Conservation (phyloP, 2,113 vertebrate genomes). For the Tachysurus vachellii region DNA sequence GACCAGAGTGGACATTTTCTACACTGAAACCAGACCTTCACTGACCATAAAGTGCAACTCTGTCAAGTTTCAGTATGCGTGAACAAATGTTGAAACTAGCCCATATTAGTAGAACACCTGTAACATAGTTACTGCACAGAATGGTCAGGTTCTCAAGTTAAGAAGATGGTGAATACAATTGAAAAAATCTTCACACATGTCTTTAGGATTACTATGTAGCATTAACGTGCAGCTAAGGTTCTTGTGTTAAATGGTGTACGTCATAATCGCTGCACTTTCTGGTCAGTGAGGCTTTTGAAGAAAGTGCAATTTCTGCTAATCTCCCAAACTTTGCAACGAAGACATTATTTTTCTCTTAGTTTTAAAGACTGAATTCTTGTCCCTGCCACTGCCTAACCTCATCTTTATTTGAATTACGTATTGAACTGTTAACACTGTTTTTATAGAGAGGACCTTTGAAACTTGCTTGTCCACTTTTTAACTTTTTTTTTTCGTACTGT, state of each 20-base stretch:
- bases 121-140: not conserved
- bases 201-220: not conserved
- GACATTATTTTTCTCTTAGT: not conserved
- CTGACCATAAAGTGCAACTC: conserved; percentile 39
- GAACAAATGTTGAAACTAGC: not conserved
- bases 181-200: not conserved
- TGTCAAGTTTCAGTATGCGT: not conserved
- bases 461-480: conserved; percentile 11
- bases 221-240: not conserved
- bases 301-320: conserved; percentile 35
- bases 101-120: not conserved
- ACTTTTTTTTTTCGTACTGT: conserved; percentile 12
- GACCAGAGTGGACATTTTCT: not conserved
- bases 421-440: conserved; percentile 11
- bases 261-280: conserved; percentile 5
- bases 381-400: not conserved
- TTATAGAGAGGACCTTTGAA: not conserved
- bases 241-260: not conserved
- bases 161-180: not conserved
- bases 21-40: conserved; percentile 23
- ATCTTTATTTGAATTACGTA: not conserved
- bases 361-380: conserved; percentile 9
- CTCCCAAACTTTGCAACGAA: conserved; percentile 20
- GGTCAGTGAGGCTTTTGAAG: conserved; percentile 14
- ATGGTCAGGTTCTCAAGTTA: not conserved